Conservation (phyloP, 2,888 invertebrate species). For the Hoplodrina blanda region DNA sequence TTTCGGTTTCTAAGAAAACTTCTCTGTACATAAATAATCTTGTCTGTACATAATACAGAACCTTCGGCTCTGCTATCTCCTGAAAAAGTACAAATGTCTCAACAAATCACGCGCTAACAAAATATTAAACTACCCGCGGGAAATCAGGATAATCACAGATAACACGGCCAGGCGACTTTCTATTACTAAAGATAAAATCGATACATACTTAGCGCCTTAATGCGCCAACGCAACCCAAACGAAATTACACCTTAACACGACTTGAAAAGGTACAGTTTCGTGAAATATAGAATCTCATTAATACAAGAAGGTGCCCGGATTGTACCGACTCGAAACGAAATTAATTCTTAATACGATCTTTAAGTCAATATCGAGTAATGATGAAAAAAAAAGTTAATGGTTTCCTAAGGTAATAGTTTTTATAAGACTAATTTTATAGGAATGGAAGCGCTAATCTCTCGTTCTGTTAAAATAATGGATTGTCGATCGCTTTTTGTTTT, state of each 20-base stretch:
- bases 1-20: no score
- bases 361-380: constrained; percentile 43
- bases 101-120: constrained; percentile 25
- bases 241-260: constrained; percentile 2
- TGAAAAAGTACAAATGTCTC: background rate
- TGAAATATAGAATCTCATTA: constrained; percentile 43
- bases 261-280: constrained; percentile 17
- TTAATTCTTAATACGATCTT: constrained; percentile 55
- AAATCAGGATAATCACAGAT: constrained; percentile 52
- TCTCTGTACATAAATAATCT: no score
- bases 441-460: constrained; percentile 17
- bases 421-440: constrained; percentile 28
- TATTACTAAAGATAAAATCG: constrained; percentile 58
- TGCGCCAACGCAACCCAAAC: constrained; percentile 13
- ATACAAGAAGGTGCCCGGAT: constrained; percentile 11
- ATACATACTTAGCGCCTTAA: constrained; percentile 57
- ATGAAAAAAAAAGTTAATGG: constrained; percentile 55
- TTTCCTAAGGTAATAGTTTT: constrained; percentile 31
- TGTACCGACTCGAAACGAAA: constrained; percentile 54
- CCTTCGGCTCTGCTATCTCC: no score
- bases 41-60: no score
- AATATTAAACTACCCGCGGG: constrained; percentile 48
- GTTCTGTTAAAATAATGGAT: constrained; percentile 28
- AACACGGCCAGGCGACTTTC: constrained; percentile 35
- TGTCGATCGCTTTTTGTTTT: background rate